Evolutionary conservation across 2,113 vertebrate genomes (phyloP).

Genomic region (Salvelinus sp.): DNA sequence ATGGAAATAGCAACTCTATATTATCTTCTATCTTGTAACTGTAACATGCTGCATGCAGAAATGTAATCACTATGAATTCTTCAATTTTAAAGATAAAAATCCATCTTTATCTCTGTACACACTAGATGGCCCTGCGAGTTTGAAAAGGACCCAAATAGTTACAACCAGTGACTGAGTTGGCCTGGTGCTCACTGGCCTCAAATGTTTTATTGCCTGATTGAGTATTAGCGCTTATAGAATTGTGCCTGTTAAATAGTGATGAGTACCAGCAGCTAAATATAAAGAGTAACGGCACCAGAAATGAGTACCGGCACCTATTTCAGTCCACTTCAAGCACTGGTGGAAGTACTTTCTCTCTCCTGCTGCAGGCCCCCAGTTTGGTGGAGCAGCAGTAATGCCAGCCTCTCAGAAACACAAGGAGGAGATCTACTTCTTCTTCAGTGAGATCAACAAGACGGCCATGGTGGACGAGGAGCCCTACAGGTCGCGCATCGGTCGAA

Average conservation of each 20-base stretch:
- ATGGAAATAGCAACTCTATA: slow-evolving; percentile 25
- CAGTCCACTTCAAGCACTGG: background rate
- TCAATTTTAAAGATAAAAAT: no score
- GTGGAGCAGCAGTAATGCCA: slow-evolving; percentile 73
- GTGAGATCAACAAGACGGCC: slow-evolving; percentile 74
- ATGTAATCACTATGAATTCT: no score
- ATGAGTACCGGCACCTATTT: no score
- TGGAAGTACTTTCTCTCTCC: background rate
- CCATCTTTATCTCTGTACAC: no score
- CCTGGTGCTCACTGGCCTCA: no score
- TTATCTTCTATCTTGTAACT: background rate
- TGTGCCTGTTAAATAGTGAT: slow-evolving; percentile 8
- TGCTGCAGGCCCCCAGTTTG: slow-evolving; percentile 74
- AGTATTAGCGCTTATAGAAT: background rate
- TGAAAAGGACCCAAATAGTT: no score
- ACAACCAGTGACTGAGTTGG: no score
- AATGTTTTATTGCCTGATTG: background rate
- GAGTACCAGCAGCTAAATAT: background rate
- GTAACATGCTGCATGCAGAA: background rate
- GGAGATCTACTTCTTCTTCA: slow-evolving; percentile 84
- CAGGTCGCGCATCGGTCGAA: slow-evolving; percentile 75
- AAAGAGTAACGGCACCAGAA: background rate
- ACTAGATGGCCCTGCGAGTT: no score
- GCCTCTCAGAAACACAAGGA: slow-evolving; percentile 63
- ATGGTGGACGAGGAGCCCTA: slow-evolving; percentile 75